These are phyloP conservation scores for Capreolus pygargus DNA, from an alignment of 2,113 vertebrate genomes.

Conservation along the genomic window DNA sequence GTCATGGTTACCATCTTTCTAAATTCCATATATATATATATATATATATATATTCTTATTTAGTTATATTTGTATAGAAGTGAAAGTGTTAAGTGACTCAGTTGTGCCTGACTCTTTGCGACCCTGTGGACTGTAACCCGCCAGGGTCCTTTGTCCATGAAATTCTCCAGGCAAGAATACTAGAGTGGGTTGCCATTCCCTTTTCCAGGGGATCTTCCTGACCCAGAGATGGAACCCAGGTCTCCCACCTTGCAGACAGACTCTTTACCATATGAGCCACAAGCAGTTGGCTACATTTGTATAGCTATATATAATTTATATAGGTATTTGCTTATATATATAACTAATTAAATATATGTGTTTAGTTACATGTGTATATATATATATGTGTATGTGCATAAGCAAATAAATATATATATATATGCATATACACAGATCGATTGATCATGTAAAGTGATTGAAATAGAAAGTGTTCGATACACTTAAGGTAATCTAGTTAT, in stretches of 20 bases:
- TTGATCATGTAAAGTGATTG: not conserved
- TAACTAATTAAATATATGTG: not conserved
- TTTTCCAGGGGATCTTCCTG: not conserved
- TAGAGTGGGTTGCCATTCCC: not conserved
- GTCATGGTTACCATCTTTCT: not conserved
- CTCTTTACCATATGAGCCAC: not conserved
- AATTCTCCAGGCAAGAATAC: not conserved
- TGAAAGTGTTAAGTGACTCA: not conserved
- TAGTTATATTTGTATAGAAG: not conserved
- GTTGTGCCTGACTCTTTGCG: not conserved
- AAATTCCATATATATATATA: not conserved
- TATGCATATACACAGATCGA: not conserved
- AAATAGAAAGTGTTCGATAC: not conserved
- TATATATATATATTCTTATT: not conserved
- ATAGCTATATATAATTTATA: not conserved
- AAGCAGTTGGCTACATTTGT: not conserved
- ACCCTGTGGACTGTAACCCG: not conserved
- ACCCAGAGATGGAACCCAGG: not conserved
- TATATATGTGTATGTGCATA: not conserved
- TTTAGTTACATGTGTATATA: not conserved
- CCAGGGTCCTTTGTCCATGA: not conserved
- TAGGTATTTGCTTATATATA: not conserved
- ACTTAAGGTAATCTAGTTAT: not conserved
- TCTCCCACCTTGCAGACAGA: not conserved
- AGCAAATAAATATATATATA: not conserved